A percentile compares a stretch with the other conserved stretches of the same genome.
These are phyloP conservation scores for Elachura formosa DNA, from an alignment of 2,113 vertebrate genomes.

Conservation along the genomic window DNA sequence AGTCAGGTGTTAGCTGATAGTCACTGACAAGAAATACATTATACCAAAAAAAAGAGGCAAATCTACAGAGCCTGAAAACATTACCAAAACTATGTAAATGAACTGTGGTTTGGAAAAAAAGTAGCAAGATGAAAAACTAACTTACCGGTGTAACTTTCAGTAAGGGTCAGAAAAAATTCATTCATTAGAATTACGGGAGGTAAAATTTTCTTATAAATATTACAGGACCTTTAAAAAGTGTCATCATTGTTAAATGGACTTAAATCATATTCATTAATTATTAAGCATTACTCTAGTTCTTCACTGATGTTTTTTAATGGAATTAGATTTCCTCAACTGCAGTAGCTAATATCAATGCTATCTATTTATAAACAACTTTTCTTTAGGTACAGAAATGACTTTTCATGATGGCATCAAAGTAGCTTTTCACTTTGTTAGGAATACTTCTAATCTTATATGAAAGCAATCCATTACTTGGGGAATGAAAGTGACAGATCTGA, in stretches of 20 bases:
- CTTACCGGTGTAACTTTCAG: slow-evolving; percentile 70
- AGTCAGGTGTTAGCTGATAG: neutral
- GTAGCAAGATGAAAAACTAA: slow-evolving; percentile 47
- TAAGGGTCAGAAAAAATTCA: slow-evolving; percentile 71
- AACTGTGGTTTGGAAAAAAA: slow-evolving; percentile 13
- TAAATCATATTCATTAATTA: slow-evolving; percentile 80
- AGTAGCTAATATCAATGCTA: slow-evolving; percentile 82
- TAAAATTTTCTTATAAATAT: slow-evolving; percentile 77
- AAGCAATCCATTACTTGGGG: slow-evolving; percentile 49
- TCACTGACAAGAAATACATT: neutral
- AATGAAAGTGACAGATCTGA: slow-evolving; percentile 17
- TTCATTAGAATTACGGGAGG: slow-evolving; percentile 76
- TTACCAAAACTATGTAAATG: slow-evolving; percentile 31
- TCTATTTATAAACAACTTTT: slow-evolving; percentile 87
- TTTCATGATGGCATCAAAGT: slow-evolving; percentile 83
- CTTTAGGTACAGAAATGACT: slow-evolving; percentile 81
- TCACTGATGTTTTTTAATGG: slow-evolving; percentile 77
- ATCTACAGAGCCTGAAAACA: neutral
- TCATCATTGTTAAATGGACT: slow-evolving; percentile 69
- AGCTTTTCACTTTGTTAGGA: slow-evolving; percentile 54
- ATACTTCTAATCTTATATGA: slow-evolving; percentile 54
- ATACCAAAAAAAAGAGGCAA: neutral
- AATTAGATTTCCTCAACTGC: slow-evolving; percentile 79
- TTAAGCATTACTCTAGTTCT: slow-evolving; percentile 77
- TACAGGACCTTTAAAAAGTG: slow-evolving; percentile 67